Evolutionary conservation across 2,113 vertebrate species (phyloP).

Genomic region (Pogona vitticeps): DNA sequence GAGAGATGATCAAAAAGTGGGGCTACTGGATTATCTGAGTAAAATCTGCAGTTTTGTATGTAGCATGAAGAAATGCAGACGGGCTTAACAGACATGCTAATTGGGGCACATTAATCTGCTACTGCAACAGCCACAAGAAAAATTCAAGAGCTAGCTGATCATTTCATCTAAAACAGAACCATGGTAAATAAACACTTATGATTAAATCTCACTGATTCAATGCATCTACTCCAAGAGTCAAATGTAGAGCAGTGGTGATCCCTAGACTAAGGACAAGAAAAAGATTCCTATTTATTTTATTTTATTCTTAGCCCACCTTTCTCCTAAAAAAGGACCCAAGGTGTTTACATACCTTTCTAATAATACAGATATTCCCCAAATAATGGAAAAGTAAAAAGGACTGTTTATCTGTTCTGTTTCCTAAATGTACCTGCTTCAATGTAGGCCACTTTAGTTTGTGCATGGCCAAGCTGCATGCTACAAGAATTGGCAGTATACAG

Average conservation of each 20-base stretch:
- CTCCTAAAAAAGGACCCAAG: no score
- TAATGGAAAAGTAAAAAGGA: constrained; percentile 19
- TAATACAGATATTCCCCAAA: background rate
- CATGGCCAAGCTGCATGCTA: background rate
- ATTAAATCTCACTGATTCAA: no score
- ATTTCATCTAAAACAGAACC: no score
- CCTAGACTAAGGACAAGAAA: background rate
- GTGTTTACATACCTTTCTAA: no score
- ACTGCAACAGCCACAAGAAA: no score
- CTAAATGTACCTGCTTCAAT: background rate
- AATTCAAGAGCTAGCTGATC: no score
- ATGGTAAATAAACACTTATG: no score
- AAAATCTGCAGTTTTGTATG: background rate
- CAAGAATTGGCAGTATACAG: background rate
- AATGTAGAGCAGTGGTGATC: background rate
- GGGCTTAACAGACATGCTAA: background rate
- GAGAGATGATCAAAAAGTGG: background rate
- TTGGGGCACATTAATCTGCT: background rate
- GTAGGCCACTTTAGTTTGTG: background rate
- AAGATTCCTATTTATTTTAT: no score
- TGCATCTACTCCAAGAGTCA: no score
- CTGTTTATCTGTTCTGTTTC: background rate
- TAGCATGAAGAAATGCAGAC: background rate
- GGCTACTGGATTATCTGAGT: background rate
- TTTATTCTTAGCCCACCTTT: no score